Evolutionary conservation across 2,113 vertebrate genomes (phyloP).

Genomic region (Gnathonemus echidnorhynchus): DNA sequence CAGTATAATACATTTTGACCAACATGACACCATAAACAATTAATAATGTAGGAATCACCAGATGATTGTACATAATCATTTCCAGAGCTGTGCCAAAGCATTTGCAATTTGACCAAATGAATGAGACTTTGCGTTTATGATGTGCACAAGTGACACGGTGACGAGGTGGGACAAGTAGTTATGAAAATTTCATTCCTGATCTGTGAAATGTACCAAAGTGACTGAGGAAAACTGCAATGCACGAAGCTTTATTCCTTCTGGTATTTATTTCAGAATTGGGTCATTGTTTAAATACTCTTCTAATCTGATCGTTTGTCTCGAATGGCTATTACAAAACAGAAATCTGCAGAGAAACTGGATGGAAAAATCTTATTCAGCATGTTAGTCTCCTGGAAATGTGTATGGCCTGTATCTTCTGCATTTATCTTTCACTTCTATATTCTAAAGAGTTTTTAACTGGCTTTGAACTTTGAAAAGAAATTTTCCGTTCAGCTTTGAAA

Average conservation of each 20-base stretch:
- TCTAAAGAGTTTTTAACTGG: background rate
- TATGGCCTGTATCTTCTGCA: background rate
- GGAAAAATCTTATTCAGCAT: background rate
- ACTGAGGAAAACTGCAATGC: background rate
- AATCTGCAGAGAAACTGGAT: background rate
- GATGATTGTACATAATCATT: too few relatives aligned
- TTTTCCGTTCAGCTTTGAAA: background rate
- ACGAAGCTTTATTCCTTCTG: background rate
- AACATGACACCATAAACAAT: too few relatives aligned
- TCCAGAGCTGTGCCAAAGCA: too few relatives aligned
- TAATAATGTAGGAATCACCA: too few relatives aligned
- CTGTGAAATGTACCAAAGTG: too few relatives aligned
- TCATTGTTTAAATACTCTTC: background rate
- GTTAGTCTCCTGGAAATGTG: background rate
- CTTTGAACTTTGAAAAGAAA: background rate
- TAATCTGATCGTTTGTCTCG: background rate
- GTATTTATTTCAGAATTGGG: background rate
- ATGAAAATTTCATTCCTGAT: too few relatives aligned
- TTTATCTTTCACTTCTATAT: background rate
- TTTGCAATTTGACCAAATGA: too few relatives aligned
- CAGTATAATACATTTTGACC: too few relatives aligned
- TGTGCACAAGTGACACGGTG: too few relatives aligned
- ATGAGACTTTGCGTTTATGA: too few relatives aligned
- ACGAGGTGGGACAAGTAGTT: too few relatives aligned
- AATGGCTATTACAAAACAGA: background rate